These are phyloP conservation scores for Chelmon rostratus DNA, from an alignment of 2,797 vertebrate genomes.

Conservation along the genomic window DNA sequence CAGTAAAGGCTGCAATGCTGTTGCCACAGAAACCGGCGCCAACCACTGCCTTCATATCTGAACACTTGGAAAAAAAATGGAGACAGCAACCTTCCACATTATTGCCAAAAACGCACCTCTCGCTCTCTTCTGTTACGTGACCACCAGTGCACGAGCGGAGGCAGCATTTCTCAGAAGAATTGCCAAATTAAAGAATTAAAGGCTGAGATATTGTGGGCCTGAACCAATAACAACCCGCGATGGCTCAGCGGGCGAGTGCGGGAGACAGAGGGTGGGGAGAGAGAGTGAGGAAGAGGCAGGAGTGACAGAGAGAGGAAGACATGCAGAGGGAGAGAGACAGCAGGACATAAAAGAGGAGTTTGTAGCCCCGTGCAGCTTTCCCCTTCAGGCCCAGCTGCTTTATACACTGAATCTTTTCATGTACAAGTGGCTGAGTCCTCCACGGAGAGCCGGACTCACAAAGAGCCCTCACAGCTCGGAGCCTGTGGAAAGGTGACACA, in stretches of 20 bases:
- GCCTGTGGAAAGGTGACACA: conserved; percentile 80
- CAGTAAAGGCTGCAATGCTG: conserved; percentile 28
- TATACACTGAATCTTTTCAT: conserved; percentile 79
- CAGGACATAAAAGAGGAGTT: conserved; percentile 69
- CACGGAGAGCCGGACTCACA: conserved; percentile 68
- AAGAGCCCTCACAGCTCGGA: conserved; percentile 76
- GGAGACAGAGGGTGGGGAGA: conserved; percentile 15
- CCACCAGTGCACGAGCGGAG: not conserved
- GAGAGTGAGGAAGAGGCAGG: conserved; percentile 13
- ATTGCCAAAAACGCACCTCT: conserved; percentile 31
- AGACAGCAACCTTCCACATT: conserved; percentile 19
- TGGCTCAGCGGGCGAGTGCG: not conserved
- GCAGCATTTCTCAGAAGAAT: conserved; percentile 5
- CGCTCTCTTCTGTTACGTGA: conserved; percentile 32
- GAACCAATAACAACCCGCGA: conserved; percentile 6
- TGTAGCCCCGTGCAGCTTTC: conserved; percentile 52
- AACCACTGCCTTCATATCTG: conserved; percentile 37
- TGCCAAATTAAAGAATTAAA: conserved; percentile 31
- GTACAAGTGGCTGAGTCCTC: conserved; percentile 77
- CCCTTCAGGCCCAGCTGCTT: conserved; percentile 73
- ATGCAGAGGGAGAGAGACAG: conserved; percentile 29
- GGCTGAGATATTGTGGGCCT: conserved; percentile 9
- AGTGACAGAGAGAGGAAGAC: conserved; percentile 16
- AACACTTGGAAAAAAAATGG: conserved; percentile 3
- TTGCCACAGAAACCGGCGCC: conserved; percentile 67